A percentile compares a stretch with the other conserved stretches of the same genome.
phyloP scores from a whole-genome alignment of 2,113 vertebrate genomes.

The Pandion haliaetus region DNA sequence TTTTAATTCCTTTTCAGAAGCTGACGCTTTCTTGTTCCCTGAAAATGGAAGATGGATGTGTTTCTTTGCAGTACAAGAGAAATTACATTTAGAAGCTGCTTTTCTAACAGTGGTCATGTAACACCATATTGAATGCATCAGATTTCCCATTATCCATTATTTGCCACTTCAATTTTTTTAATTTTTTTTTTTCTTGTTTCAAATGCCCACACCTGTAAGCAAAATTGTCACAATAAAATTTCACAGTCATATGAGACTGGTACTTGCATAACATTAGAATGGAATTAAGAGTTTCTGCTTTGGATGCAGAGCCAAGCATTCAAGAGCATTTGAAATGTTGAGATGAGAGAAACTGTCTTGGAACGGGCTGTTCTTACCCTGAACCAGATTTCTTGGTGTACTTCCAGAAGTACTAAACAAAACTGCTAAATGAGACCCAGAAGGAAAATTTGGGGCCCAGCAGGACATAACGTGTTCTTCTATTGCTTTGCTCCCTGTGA shows the following conservation, averaged over 20 bases:
- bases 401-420: not conserved
- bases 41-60: not conserved
- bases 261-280: not conserved
- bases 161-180: not conserved
- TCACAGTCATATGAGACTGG: not conserved
- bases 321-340: not conserved
- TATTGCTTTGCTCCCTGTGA: not conserved
- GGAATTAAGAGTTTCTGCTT: not conserved
- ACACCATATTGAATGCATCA: not conserved
- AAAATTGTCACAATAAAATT: not conserved
- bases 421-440: not conserved
- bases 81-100: not conserved
- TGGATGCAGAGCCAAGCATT: not conserved
- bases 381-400: not conserved
- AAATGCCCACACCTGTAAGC: not conserved
- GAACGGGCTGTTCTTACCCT: slow-evolving; percentile 11
- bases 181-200: not conserved
- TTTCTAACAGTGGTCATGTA: not conserved
- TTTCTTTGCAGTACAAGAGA: not conserved
- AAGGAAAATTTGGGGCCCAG: not conserved
- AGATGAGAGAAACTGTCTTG: not conserved
- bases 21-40: not conserved
- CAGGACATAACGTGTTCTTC: not conserved
- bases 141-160: not conserved
- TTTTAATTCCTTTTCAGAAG: not conserved